Evolutionary conservation across 2,888 invertebrate genomes (phyloP).

Genomic region (Sphaerophoria rueppellii): DNA sequence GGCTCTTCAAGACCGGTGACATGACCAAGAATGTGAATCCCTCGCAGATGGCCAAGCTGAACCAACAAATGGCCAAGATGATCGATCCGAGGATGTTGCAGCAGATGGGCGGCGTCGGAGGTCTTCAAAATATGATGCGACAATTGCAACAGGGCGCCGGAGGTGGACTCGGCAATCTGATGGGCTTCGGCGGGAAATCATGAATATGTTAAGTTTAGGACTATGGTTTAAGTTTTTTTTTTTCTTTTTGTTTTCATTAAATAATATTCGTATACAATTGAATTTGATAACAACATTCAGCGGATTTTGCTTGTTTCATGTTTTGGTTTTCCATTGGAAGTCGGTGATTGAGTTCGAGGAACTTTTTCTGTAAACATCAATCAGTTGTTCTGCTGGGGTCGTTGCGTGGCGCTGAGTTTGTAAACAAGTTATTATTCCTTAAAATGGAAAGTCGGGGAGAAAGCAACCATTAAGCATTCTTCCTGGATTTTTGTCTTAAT

Average conservation of each 20-base stretch:
- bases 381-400: constrained; percentile 7
- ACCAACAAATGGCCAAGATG: constrained; percentile 99
- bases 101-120: constrained; percentile 98
- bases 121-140: constrained; percentile 98
- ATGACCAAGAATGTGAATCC: constrained; percentile 99
- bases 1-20: constrained; percentile 98
- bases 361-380: not conserved
- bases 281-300: constrained; percentile 42
- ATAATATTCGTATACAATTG: constrained; percentile 27
- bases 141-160: constrained; percentile 86
- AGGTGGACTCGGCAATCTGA: constrained; percentile 85
- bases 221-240: constrained; percentile 65
- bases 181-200: constrained; percentile 83
- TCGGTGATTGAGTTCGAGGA: not conserved
- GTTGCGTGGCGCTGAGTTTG: constrained; percentile 49
- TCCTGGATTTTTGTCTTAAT: not conserved
- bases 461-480: not conserved
- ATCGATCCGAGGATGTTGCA: constrained; percentile 99
- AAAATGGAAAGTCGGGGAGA: not conserved
- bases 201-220: constrained; percentile 70
- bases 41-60: constrained; percentile 98
- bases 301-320: constrained; percentile 5
- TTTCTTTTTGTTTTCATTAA: constrained; percentile 24
- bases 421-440: constrained; percentile 33
- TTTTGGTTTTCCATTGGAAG: not conserved